Percentiles rank a stretch among this genome's conserved stretches.
Evolutionary conservation across 2,797 vertebrate genomes (phyloP).

Genomic region (Phataginus tetradactyla): DNA sequence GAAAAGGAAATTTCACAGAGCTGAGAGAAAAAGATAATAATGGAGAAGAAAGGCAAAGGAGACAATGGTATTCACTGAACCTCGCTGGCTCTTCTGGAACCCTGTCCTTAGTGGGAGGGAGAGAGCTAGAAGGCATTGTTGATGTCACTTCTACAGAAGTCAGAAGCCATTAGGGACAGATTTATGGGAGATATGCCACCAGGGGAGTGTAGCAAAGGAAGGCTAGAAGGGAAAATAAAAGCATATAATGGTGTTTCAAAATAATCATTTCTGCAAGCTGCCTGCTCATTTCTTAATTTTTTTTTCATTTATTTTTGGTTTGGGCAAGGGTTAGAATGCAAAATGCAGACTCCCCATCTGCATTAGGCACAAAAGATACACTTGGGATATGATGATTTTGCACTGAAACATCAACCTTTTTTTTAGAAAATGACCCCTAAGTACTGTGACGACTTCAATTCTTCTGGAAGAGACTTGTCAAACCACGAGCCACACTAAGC

Average conservation of each 20-base stretch:
- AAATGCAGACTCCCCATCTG: background rate
- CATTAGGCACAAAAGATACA: background rate
- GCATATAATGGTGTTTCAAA: background rate
- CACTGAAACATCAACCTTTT: background rate
- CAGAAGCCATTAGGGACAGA: background rate
- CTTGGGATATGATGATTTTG: background rate
- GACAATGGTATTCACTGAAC: background rate
- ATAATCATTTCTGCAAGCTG: background rate
- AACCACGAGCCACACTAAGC: background rate
- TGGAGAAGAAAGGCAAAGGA: constrained; percentile 50
- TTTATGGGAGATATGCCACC: background rate
- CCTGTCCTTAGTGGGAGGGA: background rate
- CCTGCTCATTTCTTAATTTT: background rate
- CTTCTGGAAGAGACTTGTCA: constrained; percentile 40
- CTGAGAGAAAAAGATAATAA: constrained; percentile 58
- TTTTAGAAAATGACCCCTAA: constrained; percentile 2
- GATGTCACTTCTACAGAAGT: constrained; percentile 48
- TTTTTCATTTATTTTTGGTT: background rate
- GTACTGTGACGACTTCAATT: background rate
- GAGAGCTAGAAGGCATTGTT: background rate
- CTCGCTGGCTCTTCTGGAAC: background rate
- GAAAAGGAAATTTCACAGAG: constrained; percentile 11
- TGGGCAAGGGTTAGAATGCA: background rate
- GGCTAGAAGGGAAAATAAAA: constrained; percentile 25
- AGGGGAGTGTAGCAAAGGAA: background rate